Base-by-base conservation (phyloP, 2,797 vertebrate species). In the Nannoperca obscura region DNA sequence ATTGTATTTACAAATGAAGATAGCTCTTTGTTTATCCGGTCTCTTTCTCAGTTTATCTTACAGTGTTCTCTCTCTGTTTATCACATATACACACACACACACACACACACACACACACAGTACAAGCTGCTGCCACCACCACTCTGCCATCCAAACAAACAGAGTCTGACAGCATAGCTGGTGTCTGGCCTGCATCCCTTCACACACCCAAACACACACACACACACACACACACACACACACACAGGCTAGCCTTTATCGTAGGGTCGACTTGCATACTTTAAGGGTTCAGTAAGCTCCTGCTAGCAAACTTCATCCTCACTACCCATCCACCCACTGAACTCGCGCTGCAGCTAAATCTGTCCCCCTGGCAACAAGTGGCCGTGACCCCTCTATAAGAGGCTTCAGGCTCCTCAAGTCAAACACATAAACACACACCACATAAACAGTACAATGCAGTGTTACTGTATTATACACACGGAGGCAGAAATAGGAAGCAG, bases 131-230 rank as follows among this genome's bases (percentile, higher is more conserved):
- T 87, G 84, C 83, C 89, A 89, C 84, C 80, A 81, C 74, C 81
- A 75, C 73, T 86, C 72, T 87, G 78, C 86, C 84, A 82, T 85
- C 89, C 85, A 85, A 75, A 79, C 82, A 90, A 92, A 93, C 85
- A 69, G 40, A 84, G 22, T 83, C 79, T 89, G 92, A 93, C 90
- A 92, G 91, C 78, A 58, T 78, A 76, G 83, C 89, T 71, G 83
- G 82, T 89, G 85, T 75, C 87, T 85, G 87, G 86, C 86, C 86
- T 87, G 77, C 83, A 84, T 84, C 81, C 74, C 78, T 73, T 69
- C 78, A 79, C 84, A 85, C 81, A 80, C 75, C 70, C 70, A 76
- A 24, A 19, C 11, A 79, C 73, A 79, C 84, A 85, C 81, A 80
- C 78, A 79, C 84, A 85, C 81, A 19, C 67, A 64, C 55, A 71